Base-by-base conservation (phyloP, 2,797 vertebrate species). In the Diplodus sargus region DNA sequence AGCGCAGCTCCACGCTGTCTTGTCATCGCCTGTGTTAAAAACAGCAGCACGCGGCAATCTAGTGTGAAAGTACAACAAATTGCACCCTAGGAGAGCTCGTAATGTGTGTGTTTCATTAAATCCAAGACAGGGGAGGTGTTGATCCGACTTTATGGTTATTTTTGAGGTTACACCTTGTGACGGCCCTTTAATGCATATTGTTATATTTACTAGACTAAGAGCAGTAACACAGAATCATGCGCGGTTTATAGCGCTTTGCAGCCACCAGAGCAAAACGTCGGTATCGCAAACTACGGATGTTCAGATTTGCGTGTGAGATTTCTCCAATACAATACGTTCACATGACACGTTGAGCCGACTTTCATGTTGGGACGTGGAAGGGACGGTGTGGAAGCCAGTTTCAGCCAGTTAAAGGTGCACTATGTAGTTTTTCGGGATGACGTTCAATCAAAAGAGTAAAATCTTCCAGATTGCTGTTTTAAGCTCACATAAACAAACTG, bases 51-150 rank as follows among this genome's bases (percentile, higher is more conserved):
- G 17, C 43, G 9, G 16, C 17, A 67, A 65, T 39, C 20, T 25
- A 22, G n/a, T 16, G 23, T 16, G 34, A 70, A 67, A 73, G 53
- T 45, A 30, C 60, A 57, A 61, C 7, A 68, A 69, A 60, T 16
- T 23, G 4, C 14, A 39, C 0, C 45, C 39, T 42, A 49, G 13
- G 58, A 58, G 20, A 51, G 18, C 25, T 53, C 20, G 28, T n/a
- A 39, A 30, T 58, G 6, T 69, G 68, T 25, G 28, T 28, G 7
- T 43, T 65, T 39, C 47, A n/a, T 58, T 47, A 1, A 63, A 59
- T 3, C 3, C 47, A 52, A 1, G 5, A 34, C 42, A 59, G 14
- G 65, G 28, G 16, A 72, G 17, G 1, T 49, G 6, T 42, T 48
- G 4, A 54, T 56, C 62, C 17, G 69, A 13, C 11, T 52, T 54